Evolutionary conservation across 2,888 invertebrate genomes (phyloP).

Genomic region (Acleris literana): DNA sequence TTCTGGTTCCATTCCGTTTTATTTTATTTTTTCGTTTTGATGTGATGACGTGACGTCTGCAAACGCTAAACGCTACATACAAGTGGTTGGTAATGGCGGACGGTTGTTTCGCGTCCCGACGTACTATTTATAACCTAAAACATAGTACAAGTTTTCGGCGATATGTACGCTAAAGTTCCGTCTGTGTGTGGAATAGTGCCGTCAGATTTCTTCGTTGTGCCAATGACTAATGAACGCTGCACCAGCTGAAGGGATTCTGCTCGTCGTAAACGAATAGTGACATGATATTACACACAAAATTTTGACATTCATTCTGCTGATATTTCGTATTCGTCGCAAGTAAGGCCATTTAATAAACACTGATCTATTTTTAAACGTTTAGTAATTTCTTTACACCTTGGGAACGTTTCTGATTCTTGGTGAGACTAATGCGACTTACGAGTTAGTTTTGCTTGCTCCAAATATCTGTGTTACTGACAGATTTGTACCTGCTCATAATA

Average conservation of each 20-base stretch:
- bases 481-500: constrained; percentile 60
- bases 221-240: constrained; percentile 77
- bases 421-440: constrained; percentile 77
- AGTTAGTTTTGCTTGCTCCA: constrained; percentile 76
- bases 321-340: constrained; percentile 83
- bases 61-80: constrained; percentile 69
- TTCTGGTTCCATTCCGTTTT: constrained; percentile 48
- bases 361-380: constrained; percentile 84
- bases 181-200: constrained; percentile 80
- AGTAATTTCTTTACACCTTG: constrained; percentile 82
- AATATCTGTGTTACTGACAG: constrained; percentile 68
- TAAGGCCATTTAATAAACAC: constrained; percentile 84
- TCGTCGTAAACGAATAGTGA: constrained; percentile 78
- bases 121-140: constrained; percentile 85
- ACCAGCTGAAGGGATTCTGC: constrained; percentile 73
- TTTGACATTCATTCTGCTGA: constrained; percentile 83
- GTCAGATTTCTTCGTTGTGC: constrained; percentile 78
- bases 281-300: constrained; percentile 83
- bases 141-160: constrained; percentile 83
- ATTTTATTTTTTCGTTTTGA: constrained; percentile 53
- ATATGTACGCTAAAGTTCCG: constrained; percentile 83
- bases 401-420: constrained; percentile 77
- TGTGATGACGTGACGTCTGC: constrained; percentile 79
- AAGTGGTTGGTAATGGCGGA: constrained; percentile 83
- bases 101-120: constrained; percentile 82